Conservation (phyloP, 2,888 invertebrate species). For the Leptothorax acervorum region DNA sequence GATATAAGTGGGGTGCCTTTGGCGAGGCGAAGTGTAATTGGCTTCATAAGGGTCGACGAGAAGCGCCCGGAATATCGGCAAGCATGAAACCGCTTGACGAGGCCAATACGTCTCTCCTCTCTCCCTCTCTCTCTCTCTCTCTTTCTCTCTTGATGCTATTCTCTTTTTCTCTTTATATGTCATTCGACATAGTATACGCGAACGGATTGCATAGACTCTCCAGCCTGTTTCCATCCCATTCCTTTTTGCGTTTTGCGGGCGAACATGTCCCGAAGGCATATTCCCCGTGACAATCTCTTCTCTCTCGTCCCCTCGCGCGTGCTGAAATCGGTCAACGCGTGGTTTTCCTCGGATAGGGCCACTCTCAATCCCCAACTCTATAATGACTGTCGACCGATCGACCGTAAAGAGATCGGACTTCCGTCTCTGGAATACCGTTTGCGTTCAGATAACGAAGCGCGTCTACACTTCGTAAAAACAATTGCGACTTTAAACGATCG, state of each 20-base stretch:
- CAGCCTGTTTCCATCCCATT: slow-evolving; percentile 39
- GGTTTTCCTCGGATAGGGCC: slow-evolving; percentile 81
- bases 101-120: slow-evolving; percentile 76
- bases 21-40: slow-evolving; percentile 82
- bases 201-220: slow-evolving; percentile 68
- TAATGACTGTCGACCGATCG: slow-evolving; percentile 64
- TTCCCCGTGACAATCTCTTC: slow-evolving; percentile 52
- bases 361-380: slow-evolving; percentile 69
- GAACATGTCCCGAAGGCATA: slow-evolving; percentile 70
- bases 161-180: slow-evolving; percentile 50
- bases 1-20: slow-evolving; percentile 80
- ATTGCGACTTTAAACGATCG: not conserved
- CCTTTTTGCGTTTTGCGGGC: slow-evolving; percentile 73
- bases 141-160: not conserved
- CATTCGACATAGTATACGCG: slow-evolving; percentile 55
- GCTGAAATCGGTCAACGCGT: slow-evolving; percentile 77
- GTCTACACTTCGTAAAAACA: slow-evolving; percentile 5
- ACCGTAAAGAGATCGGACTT: slow-evolving; percentile 65
- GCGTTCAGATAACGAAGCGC: slow-evolving; percentile 44
- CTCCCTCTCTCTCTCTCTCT: slow-evolving; percentile 4
- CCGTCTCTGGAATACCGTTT: slow-evolving; percentile 40
- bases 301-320: slow-evolving; percentile 36
- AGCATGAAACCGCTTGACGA: slow-evolving; percentile 81
- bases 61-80: slow-evolving; percentile 76
- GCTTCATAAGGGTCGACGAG: slow-evolving; percentile 82